Evolutionary conservation across 2,888 invertebrate genomes (phyloP).

Genomic region (Schrankia costaestrigalis): DNA sequence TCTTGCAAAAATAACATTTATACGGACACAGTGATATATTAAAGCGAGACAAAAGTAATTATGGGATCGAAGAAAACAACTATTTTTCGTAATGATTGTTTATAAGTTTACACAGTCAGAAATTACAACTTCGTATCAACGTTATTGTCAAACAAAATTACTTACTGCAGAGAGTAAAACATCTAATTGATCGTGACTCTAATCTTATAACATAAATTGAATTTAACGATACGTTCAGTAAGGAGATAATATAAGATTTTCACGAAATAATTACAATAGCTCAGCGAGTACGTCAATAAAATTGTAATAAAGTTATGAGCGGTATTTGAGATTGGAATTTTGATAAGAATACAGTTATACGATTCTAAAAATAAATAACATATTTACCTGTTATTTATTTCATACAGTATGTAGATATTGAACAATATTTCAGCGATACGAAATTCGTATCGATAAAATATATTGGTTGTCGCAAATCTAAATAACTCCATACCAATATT

Average conservation of each 20-base stretch:
- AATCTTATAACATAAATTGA: constrained; percentile 25
- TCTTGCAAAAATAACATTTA: constrained; percentile 53
- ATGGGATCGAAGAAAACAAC: too few species aligned
- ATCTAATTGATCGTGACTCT: constrained; percentile 27
- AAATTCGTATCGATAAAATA: too few species aligned
- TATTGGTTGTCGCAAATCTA: too few species aligned
- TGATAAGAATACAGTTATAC: constrained; percentile 8
- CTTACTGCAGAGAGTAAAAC: constrained; percentile 16
- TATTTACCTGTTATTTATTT: too few species aligned
- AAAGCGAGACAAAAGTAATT: too few species aligned
- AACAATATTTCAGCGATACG: too few species aligned
- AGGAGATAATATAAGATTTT: constrained; percentile 19
- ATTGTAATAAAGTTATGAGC: constrained; percentile 15
- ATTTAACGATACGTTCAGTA: constrained; percentile 22
- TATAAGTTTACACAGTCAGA: constrained; percentile 19
- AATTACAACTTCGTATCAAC: too few species aligned
- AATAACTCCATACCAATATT: too few species aligned
- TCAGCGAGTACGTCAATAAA: constrained; percentile 18
- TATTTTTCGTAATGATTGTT: too few species aligned
- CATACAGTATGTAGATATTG: too few species aligned
- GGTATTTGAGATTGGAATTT: constrained; percentile 17
- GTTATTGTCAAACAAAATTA: too few species aligned
- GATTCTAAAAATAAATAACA: too few species aligned
- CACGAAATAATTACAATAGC: constrained; percentile 23
- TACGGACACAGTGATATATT: constrained; percentile 44